phyloP scores from a whole-genome alignment of 1,140 invertebrate genomes.

The Diuraphis noxia region DNA sequence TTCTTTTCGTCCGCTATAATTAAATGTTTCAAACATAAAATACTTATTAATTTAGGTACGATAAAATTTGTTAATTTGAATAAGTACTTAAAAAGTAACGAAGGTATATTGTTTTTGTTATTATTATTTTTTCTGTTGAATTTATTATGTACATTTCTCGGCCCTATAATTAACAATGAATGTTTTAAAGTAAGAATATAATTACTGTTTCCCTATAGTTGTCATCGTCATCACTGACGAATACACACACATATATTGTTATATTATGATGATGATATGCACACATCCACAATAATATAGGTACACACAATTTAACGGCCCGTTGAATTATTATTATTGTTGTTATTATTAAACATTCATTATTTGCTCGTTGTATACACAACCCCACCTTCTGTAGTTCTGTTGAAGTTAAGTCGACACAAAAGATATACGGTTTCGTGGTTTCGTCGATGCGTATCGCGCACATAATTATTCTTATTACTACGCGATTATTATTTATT shows the following conservation, averaged over 20 bases:
- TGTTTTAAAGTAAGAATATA: neutral
- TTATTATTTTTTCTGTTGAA: neutral
- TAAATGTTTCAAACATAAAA: neutral
- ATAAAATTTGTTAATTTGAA: constrained; percentile 17
- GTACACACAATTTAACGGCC: constrained; percentile 4
- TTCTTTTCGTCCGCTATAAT: neutral
- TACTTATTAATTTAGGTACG: neutral
- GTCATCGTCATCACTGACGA: neutral
- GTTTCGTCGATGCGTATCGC: constrained; percentile 2
- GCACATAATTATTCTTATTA: constrained; percentile 3
- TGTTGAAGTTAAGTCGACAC: neutral
- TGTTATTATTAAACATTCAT: neutral
- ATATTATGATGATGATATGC: neutral
- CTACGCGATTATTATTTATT: neutral
- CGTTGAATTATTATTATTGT: neutral
- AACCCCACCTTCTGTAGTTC: neutral
- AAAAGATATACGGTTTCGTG: constrained; percentile 5
- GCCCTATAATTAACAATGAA: constrained; percentile 5
- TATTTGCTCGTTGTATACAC: neutral
- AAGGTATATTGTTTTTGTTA: constrained; percentile 22
- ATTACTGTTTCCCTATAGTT: neutral
- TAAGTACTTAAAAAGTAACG: neutral
- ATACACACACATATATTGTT: neutral
- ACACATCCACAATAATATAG: neutral
- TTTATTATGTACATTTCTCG: neutral